These are phyloP conservation scores for Cryptoprocta ferox DNA, from an alignment of 2,797 vertebrate species.

Conservation along the genomic window DNA sequence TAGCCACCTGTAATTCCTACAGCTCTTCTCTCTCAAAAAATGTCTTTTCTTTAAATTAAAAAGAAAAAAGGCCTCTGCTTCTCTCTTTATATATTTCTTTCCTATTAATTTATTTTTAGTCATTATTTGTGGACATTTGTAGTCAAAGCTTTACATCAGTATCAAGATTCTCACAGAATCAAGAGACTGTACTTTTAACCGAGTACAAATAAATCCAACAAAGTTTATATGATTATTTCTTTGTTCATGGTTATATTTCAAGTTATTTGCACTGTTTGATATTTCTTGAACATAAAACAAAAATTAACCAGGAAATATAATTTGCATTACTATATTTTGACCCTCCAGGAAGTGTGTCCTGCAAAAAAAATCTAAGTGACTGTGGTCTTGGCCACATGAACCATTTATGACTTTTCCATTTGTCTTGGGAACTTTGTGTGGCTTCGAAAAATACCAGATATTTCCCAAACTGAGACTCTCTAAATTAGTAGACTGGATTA, in stretches of 20 bases:
- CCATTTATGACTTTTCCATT: not conserved
- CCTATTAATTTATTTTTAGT: not conserved
- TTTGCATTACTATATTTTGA: not conserved
- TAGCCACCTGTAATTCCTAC: not conserved
- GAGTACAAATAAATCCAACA: not conserved
- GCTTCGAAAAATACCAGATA: not conserved
- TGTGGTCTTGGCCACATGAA: accelerated
- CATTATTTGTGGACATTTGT: not conserved
- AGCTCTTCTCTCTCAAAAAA: not conserved
- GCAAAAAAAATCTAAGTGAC: not conserved
- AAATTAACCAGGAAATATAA: not conserved
- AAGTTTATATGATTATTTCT: not conserved
- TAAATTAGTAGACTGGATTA: not conserved
- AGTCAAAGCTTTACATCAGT: not conserved
- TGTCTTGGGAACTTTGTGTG: not conserved
- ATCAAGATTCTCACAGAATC: not conserved
- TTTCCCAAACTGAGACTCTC: not conserved
- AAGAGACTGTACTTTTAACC: not conserved
- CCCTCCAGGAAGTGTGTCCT: accelerated
- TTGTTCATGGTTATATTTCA: not conserved
- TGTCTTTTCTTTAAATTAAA: not conserved
- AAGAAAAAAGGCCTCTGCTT: not conserved
- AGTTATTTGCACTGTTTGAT: not conserved
- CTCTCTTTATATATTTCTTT: not conserved
- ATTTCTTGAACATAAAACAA: not conserved